These are phyloP conservation scores for Archocentrus centrarchus DNA, from an alignment of 2,113 vertebrate genomes.

Conservation along the genomic window DNA sequence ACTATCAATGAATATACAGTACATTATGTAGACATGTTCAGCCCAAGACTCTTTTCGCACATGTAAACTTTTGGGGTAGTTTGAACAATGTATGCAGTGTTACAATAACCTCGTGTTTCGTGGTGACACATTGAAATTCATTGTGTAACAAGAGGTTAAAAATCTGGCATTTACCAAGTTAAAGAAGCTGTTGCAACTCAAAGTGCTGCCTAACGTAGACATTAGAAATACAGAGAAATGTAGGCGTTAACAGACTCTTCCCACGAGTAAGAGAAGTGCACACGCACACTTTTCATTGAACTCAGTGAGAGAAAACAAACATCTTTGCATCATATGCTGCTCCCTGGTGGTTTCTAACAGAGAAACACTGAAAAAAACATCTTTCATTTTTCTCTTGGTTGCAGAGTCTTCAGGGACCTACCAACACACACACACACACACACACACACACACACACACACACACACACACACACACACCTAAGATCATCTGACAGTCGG, in stretches of 20 bases:
- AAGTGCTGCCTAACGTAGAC: not conserved
- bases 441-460: not conserved
- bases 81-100: not conserved
- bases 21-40: too few species aligned
- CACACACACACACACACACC: not conserved
- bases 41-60: not conserved
- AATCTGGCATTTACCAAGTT: not conserved
- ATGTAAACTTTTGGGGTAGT: not conserved
- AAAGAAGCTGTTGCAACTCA: not conserved
- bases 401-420: constrained; percentile 14
- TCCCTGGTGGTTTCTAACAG: constrained; percentile 43
- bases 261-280: not conserved
- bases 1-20: too few species aligned
- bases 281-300: not conserved
- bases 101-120: not conserved
- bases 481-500: not conserved
- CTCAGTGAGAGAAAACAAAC: constrained; percentile 35
- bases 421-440: constrained; percentile 2
- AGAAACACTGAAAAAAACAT: constrained; percentile 19
- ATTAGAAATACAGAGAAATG: not conserved
- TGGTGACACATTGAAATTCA: not conserved
- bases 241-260: not conserved
- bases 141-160: not conserved
- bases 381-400: constrained; percentile 45
- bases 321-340: constrained; percentile 38